Conservation (phyloP, 2,888 invertebrate species). For the Cancer borealis region DNA sequence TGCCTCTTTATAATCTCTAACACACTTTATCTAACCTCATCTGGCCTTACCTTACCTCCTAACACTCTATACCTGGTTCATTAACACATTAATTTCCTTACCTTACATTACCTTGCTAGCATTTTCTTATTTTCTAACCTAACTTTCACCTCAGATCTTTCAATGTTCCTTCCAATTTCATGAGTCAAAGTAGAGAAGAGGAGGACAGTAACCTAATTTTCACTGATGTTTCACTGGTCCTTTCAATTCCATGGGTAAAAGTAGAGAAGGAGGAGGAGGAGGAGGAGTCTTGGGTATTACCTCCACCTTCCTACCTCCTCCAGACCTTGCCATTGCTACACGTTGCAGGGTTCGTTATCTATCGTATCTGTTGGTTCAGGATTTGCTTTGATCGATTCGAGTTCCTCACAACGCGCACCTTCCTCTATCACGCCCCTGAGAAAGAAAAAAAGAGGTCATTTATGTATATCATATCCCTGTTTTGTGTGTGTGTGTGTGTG, state of each 20-base stretch:
- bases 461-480: not conserved
- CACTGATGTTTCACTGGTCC: not conserved
- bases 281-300: not conserved
- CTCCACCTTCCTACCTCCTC: constrained; percentile 16
- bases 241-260: not conserved
- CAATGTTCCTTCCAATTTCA: no score
- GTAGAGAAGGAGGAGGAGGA: not conserved
- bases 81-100: no score
- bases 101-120: no score
- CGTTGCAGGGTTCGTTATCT: constrained; percentile 69
- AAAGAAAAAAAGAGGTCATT: not conserved
- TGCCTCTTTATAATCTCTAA: no score
- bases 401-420: constrained; percentile 67
- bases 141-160: no score
- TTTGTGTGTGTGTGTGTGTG: not conserved
- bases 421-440: constrained; percentile 69
- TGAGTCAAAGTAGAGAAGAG: not conserved
- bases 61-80: no score
- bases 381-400: constrained; percentile 76
- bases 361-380: constrained; percentile 74
- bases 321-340: constrained; percentile 47
- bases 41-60: no score
- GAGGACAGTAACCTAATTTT: not conserved
- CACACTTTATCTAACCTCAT: no score
- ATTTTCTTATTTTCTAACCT: no score